Base-by-base conservation (phyloP, 2,888 invertebrate genomes). In the Galeruca laticollis region DNA sequence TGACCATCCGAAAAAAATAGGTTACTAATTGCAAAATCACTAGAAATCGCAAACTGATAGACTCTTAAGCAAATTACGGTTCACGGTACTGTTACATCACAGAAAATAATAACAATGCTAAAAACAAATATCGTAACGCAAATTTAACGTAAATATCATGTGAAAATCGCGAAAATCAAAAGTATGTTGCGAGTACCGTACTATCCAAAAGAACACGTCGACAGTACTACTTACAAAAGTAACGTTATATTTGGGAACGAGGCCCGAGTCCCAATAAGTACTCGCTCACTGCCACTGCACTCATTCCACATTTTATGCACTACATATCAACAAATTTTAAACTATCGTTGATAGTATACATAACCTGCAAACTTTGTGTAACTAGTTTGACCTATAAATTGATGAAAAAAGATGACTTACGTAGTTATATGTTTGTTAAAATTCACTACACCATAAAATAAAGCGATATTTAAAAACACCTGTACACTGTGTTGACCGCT, bases 401-500 rank as follows among this genome's bases (percentile, higher is more conserved):
- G 60, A 71, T 52, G 61, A 70, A 57, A 64, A 71, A 69, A 68
- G 51, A 21, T 33, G 60, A 75, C 77, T 76, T 78, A 76, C 79
- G 61, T 78, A 18, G 47, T 47, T 15, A 75, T 69, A 49, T 21
- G 70, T 69, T 65, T 69, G 57, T 60, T 63, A 60, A 69, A 69
- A 66, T 66, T 68, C 64, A 64, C 72, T 70, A 74, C 74, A 73
- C 74, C 75, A 82, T 80, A 80, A 81, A 82, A 82, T 81, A 81
- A 66, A 33, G 56, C 33, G 15, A 83, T 82, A 82, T 83, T 82
- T 82, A 84, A 84, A 84, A 84, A 84, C 84, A 84, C 85, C 85
- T 85, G 85, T 84, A 83, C 81, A 82, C 81, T 79, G 83, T 83
- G 84, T 83, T 85, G 86, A 86, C 86, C 85, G 85, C 85, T 86